Conservation (phyloP, 2,888 invertebrate species). For the Dynastes tityus region DNA sequence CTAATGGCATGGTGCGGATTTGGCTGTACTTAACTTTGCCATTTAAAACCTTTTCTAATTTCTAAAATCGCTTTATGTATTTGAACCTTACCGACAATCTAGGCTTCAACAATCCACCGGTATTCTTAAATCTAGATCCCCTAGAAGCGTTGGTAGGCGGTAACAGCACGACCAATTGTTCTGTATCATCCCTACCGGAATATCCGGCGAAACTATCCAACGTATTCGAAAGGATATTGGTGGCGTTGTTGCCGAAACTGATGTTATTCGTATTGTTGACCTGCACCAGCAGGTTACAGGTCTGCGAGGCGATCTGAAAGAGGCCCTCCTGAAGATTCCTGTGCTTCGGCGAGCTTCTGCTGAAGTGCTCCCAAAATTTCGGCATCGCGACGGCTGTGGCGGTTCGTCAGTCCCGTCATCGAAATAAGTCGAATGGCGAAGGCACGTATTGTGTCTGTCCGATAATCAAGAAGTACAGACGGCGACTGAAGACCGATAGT, state of each 20-base stretch:
- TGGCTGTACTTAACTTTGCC: not conserved
- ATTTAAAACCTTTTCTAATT: conserved; percentile 5
- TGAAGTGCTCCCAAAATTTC: conserved; percentile 77
- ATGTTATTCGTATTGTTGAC: conserved; percentile 85
- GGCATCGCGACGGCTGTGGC: conserved; percentile 70
- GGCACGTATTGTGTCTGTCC: not conserved
- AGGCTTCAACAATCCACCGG: conserved; percentile 69
- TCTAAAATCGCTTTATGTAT: not conserved
- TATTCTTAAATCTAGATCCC: conserved; percentile 53
- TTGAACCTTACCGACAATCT: conserved; percentile 75
- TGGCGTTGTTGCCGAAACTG: conserved; percentile 77
- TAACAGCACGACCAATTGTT: conserved; percentile 73
- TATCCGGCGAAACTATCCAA: conserved; percentile 58
- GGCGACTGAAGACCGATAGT: conserved; percentile 7
- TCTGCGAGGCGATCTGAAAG: conserved; percentile 85
- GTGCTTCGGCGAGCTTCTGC: conserved; percentile 71
- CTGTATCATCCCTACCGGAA: conserved; percentile 46
- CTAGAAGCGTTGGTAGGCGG: conserved; percentile 68
- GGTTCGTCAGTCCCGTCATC: conserved; percentile 14
- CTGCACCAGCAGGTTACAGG: conserved; percentile 84
- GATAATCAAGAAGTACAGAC: not conserved
- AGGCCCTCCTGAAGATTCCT: conserved; percentile 83
- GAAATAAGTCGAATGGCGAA: conserved; percentile 9
- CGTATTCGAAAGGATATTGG: conserved; percentile 76
- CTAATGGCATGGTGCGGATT: too few relatives aligned